Conservation (phyloP, 2,113 vertebrate genomes). For the Labeo catla region DNA sequence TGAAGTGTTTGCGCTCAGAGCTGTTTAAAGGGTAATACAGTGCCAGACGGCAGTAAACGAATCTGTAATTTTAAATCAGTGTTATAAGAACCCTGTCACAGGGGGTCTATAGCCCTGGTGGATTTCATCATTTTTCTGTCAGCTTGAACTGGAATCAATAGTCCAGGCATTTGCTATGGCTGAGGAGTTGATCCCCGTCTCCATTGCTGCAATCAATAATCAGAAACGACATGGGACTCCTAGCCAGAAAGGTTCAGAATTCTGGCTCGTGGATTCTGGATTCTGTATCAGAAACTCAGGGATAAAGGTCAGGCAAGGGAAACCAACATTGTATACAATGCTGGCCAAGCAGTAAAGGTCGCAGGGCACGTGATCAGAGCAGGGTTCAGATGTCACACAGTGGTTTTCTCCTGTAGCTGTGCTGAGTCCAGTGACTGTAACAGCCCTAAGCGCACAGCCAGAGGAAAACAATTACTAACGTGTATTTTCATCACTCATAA, state of each 20-base stretch:
- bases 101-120: slow-evolving; percentile 32
- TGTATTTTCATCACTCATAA: not conserved
- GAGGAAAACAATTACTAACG: not conserved
- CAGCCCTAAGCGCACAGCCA: not conserved
- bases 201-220: slow-evolving; percentile 38
- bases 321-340: not conserved
- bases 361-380: not conserved
- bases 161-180: slow-evolving; percentile 36
- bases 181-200: slow-evolving; percentile 41
- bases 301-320: slow-evolving; percentile 9
- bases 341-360: slow-evolving; percentile 2
- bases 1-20: not conserved
- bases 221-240: slow-evolving; percentile 21
- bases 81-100: slow-evolving; percentile 40
- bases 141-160: slow-evolving; percentile 64
- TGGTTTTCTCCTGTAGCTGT: not conserved
- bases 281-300: not conserved
- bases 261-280: slow-evolving; percentile 5
- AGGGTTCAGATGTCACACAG: slow-evolving; percentile 8
- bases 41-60: not conserved
- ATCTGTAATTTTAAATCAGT: slow-evolving; percentile 40
- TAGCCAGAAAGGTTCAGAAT: slow-evolving; percentile 14
- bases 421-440: not conserved
- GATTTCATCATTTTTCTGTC: slow-evolving; percentile 57
- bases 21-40: not conserved